These are phyloP conservation scores for Balearica regulorum DNA, from an alignment of 2,797 vertebrate species.

Conservation along the genomic window DNA sequence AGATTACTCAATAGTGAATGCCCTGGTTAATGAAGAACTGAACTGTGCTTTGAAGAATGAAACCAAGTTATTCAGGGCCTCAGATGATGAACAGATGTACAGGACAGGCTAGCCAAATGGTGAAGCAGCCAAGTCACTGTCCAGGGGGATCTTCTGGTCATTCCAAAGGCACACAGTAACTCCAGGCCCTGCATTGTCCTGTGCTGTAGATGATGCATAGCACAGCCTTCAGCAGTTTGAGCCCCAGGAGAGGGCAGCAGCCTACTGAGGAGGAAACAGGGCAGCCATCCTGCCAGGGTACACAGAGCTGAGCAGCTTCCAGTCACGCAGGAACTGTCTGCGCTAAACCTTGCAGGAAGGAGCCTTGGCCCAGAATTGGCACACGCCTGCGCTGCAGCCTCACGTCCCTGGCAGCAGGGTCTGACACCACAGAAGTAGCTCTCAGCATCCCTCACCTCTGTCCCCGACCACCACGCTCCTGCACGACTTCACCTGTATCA, in stretches of 20 bases:
- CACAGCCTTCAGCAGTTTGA: not conserved
- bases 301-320: not conserved
- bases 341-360: not conserved
- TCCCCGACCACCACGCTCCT: not conserved
- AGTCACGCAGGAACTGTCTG: not conserved
- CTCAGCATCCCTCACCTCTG: not conserved
- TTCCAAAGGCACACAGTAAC: not conserved
- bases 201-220: not conserved
- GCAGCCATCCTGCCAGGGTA: not conserved
- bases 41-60: not conserved
- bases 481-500: not conserved
- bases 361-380: not conserved
- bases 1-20: not conserved
- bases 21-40: slow-evolving; percentile 7
- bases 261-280: not conserved
- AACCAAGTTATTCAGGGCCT: not conserved
- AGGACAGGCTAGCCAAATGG: not conserved
- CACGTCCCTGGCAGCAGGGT: not conserved
- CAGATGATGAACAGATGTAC: not conserved
- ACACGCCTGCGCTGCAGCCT: not conserved
- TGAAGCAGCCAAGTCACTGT: not conserved
- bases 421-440: not conserved
- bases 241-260: not conserved
- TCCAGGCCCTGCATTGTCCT: not conserved
- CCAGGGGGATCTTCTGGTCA: not conserved